Evolutionary conservation across 2,888 invertebrate species (phyloP).

Genomic region (Cryptosula pallasiana): DNA sequence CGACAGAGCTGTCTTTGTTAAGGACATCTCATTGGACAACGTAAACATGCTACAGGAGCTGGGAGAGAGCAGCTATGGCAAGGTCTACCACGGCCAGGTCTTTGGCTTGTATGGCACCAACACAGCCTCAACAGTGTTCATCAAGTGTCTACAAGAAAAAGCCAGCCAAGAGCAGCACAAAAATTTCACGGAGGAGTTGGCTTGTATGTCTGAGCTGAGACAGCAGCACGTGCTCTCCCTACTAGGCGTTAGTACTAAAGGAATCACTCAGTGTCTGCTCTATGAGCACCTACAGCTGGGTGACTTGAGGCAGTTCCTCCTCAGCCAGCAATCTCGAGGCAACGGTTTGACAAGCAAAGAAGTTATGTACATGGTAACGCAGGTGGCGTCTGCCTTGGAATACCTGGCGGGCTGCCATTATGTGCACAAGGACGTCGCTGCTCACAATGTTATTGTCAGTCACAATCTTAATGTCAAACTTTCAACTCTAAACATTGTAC

Average conservation of each 20-base stretch:
- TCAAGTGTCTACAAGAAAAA: conserved; percentile 89
- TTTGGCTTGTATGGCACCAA: conserved; percentile 52
- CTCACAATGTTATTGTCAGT: conserved; percentile 91
- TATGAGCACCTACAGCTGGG: conserved; percentile 73
- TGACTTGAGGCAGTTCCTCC: conserved; percentile 21
- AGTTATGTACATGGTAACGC: conserved; percentile 78
- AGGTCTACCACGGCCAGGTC: conserved; percentile 91
- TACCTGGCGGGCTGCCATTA: conserved; percentile 74
- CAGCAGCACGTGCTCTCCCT: conserved; percentile 95
- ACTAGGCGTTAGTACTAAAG: conserved; percentile 78
- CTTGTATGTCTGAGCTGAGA: conserved; percentile 84
- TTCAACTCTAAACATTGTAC: conserved; percentile 89
- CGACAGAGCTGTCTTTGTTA: conserved; percentile 59
- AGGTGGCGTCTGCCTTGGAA: conserved; percentile 55
- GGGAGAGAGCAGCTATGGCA: conserved; percentile 77
- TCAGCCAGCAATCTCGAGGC: conserved; percentile 30
- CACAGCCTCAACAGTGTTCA: conserved; percentile 69
- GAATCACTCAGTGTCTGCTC: conserved; percentile 88
- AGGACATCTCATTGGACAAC: conserved; percentile 79
- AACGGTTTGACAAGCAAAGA: conserved; percentile 57
- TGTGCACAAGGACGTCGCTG: conserved; percentile 92
- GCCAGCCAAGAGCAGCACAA: conserved; percentile 83
- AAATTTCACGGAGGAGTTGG: conserved; percentile 89
- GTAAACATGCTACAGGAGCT: conserved; percentile 53
- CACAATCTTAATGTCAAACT: conserved; percentile 93